phyloP scores from a whole-genome alignment of 1,140 invertebrate species.

The Mamestra configurata region DNA sequence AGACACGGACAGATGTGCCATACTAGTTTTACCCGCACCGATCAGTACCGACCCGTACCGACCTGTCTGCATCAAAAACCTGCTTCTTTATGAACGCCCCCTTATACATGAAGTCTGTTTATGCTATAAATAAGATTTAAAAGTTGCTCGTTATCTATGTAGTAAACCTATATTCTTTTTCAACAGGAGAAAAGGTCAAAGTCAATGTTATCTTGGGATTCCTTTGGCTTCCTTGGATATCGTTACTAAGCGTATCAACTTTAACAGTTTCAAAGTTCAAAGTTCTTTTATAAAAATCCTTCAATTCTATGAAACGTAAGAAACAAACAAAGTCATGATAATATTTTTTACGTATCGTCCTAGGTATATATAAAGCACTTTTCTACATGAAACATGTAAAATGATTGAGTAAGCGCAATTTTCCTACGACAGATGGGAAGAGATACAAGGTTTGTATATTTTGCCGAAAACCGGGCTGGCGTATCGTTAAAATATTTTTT shows the following conservation, averaged over 20 bases:
- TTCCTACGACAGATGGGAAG: neutral
- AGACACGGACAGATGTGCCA: too few relatives aligned
- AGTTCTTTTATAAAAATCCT: neutral
- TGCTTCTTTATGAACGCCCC: too few relatives aligned
- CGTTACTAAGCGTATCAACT: conserved; percentile 1
- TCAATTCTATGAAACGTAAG: too few relatives aligned
- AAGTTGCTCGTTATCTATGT: too few relatives aligned
- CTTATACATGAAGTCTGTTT: too few relatives aligned
- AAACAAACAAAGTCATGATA: too few relatives aligned
- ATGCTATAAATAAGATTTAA: too few relatives aligned
- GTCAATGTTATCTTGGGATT: neutral
- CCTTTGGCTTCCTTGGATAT: neutral
- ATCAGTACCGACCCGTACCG: too few relatives aligned
- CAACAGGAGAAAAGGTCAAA: neutral
- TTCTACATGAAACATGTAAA: neutral
- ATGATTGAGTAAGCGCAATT: neutral
- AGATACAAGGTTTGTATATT: neutral
- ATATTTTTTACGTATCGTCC: too few relatives aligned
- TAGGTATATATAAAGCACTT: neutral
- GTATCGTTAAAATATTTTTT: neutral
- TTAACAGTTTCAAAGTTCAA: neutral
- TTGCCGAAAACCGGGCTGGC: neutral
- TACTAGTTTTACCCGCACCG: too few relatives aligned
- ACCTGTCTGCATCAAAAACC: too few relatives aligned
- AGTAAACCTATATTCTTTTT: too few relatives aligned